Conservation (phyloP, 2,797 vertebrate species). For the Melopsittacus undulatus region DNA sequence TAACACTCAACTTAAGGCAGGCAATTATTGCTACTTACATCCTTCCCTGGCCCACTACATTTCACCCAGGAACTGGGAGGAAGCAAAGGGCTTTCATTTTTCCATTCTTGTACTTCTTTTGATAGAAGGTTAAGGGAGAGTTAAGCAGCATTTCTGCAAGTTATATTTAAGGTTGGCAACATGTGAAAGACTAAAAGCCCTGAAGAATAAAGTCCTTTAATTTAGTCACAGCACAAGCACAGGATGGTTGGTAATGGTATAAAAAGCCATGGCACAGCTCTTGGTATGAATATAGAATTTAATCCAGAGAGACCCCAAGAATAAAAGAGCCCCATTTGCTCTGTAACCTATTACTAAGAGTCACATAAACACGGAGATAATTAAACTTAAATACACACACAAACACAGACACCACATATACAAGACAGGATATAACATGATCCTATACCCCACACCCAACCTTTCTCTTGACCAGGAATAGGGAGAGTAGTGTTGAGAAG, state of each 20-base stretch:
- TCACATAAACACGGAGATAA: neutral
- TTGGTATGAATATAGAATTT: neutral
- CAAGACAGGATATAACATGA: neutral
- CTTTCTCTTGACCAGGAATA: neutral
- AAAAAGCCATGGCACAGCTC: neutral
- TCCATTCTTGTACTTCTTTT: neutral
- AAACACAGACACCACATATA: neutral
- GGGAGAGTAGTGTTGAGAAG: neutral
- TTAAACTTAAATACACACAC: neutral
- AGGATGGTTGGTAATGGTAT: neutral
- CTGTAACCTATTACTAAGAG: neutral
- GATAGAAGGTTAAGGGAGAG: neutral
- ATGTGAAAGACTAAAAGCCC: conserved; percentile 1
- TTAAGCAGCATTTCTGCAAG: conserved; percentile 11
- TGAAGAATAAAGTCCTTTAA: conserved; percentile 27
- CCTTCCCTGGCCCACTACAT: neutral
- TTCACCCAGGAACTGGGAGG: neutral
- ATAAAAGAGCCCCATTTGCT: neutral
- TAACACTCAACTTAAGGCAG: neutral
- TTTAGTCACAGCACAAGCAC: neutral
- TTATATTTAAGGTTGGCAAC: conserved; percentile 12
- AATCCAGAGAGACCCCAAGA: neutral
- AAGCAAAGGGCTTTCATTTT: neutral
- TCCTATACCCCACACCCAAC: neutral
- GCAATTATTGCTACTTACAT: neutral